Base-by-base conservation (phyloP, 2,888 invertebrate species). In the Volucella bombylans region DNA sequence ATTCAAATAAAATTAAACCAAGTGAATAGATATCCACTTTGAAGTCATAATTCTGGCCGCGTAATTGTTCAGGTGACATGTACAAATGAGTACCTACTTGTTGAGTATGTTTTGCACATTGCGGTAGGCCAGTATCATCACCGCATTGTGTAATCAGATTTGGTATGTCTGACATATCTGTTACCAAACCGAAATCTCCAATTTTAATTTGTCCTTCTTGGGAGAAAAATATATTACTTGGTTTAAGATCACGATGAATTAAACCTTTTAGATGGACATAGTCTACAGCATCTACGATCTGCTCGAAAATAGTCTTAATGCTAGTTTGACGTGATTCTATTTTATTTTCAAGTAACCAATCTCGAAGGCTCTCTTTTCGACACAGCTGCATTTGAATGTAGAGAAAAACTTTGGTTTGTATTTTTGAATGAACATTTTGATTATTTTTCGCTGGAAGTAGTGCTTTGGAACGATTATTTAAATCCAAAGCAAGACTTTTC, bases 341-440 rank as follows among this genome's bases (percentile, higher is more conserved):
- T 0, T 92, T 90, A 88, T 95, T 94, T 15, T 93, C 92, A 67
- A 93, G 92, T 47, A 99, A 93, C 99, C 99, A 99, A 89, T 98
- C 97, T 89, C 96, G 95, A 49, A 99, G 93, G 86, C 97, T 98
- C 89, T 97, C 95, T 88, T 95, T 94, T 69, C 95, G 94, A 89
- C 99, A 99, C 83, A 99, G 92, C 92, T 99, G 98, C 99, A 99
- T 99, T 93, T 99, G 99, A 90, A 99, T 99, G 90, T 97, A 99
- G 14, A 99, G 93, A 91, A 96, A 97, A 90, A 96, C 94, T 89
- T 93, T 93, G 9, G 92, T 90, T 61, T 89, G 89, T 59, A 87
- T 87, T 39, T 87, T 89, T 14, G 81, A 55, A 54, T 89, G 89
- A 11, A 88, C 86, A 50, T 80, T 82, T 2, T 80, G 62, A 10